These are phyloP conservation scores for Orthosia incerta DNA, from an alignment of 2,888 invertebrate species.

Conservation along the genomic window DNA sequence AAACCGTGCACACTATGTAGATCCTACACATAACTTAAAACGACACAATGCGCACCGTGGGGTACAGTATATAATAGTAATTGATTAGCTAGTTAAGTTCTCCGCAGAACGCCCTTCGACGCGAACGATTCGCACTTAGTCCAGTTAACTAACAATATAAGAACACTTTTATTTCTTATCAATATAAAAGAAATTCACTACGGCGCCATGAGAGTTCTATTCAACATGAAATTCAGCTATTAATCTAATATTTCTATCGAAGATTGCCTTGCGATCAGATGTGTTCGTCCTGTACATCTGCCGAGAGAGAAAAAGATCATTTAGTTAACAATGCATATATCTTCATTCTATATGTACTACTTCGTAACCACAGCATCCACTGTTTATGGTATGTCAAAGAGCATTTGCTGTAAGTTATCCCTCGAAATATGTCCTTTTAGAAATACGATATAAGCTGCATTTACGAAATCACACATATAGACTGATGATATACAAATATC, in stretches of 20 bases:
- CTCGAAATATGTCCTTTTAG: neutral
- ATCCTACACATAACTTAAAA: constrained; percentile 62
- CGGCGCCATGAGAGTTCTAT: constrained; percentile 69
- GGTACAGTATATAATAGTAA: constrained; percentile 62
- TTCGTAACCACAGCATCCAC: constrained; percentile 50
- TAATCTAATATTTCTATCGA: constrained; percentile 71
- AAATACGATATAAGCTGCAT: constrained; percentile 18
- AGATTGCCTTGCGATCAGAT: constrained; percentile 91
- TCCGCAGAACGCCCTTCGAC: constrained; percentile 51
- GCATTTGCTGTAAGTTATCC: neutral
- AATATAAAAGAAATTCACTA: constrained; percentile 76
- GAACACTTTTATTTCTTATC: constrained; percentile 89
- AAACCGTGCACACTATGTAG: constrained; percentile 64
- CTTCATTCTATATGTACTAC: constrained; percentile 50
- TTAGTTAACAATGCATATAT: constrained; percentile 71
- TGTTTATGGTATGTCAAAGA: neutral
- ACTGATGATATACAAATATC: constrained; percentile 50
- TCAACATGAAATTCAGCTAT: constrained; percentile 71
- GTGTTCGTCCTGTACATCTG: constrained; percentile 95
- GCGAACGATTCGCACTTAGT: constrained; percentile 63
- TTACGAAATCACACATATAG: constrained; percentile 60
- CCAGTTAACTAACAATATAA: constrained; percentile 83
- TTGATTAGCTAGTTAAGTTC: constrained; percentile 64
- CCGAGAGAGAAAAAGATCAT: constrained; percentile 91
- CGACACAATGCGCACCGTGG: constrained; percentile 56